A percentile compares a stretch with the other conserved stretches of the same genome.
These are phyloP conservation scores for Parnassius glacialis DNA, from an alignment of 2,888 invertebrate species.

Conservation along the genomic window DNA sequence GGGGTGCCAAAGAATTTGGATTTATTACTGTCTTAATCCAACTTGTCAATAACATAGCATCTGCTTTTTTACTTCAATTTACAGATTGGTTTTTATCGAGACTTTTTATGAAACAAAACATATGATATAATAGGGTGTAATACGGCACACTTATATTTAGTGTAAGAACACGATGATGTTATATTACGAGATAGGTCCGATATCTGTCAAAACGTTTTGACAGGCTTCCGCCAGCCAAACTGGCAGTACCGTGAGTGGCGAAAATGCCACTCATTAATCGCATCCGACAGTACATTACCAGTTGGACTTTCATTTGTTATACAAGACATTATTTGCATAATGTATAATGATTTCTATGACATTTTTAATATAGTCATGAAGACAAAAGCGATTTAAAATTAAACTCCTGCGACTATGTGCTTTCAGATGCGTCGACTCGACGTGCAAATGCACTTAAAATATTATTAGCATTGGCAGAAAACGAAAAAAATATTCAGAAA, in stretches of 20 bases:
- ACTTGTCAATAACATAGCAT: no score
- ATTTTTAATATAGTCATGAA: conserved; percentile 15
- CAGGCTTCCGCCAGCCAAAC: conserved; percentile 46
- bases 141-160: conserved; percentile 29
- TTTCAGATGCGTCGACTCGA: conserved; percentile 4
- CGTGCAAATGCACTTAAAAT: conserved; percentile 23
- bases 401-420: conserved; percentile 4
- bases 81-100: background rate
- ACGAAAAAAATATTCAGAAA: conserved; percentile 21
- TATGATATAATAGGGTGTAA: conserved; percentile 21
- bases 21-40: background rate
- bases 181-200: conserved; percentile 35
- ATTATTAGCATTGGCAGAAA: conserved; percentile 25
- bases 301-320: conserved; percentile 72
- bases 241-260: conserved; percentile 55
- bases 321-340: conserved; percentile 50
- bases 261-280: conserved; percentile 66
- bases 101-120: conserved; percentile 4
- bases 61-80: background rate
- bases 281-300: conserved; percentile 54
- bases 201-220: conserved; percentile 55
- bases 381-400: conserved; percentile 8
- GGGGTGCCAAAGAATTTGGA: no score
- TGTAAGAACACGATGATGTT: conserved; percentile 34
- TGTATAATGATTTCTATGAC: conserved; percentile 25